Conservation (phyloP, 2,113 vertebrate genomes). For the Nestor notabilis region DNA sequence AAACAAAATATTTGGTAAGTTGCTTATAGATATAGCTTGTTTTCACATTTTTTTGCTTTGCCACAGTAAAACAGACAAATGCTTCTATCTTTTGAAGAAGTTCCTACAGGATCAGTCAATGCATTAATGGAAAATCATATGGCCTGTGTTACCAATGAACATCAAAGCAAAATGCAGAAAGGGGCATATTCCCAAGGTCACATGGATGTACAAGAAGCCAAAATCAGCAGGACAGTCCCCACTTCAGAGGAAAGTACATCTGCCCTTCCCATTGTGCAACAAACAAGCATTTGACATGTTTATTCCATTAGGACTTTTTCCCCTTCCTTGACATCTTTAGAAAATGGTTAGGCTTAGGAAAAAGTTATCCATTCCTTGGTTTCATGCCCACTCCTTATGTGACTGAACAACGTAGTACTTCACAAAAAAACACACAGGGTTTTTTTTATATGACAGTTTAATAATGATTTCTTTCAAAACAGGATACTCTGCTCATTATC, state of each 20-base stretch:
- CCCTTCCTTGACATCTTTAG: background rate
- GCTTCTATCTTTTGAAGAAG: background rate
- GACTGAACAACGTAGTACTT: background rate
- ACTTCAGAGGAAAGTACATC: background rate
- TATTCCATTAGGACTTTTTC: background rate
- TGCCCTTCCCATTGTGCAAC: background rate
- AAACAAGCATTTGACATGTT: background rate
- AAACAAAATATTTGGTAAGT: background rate
- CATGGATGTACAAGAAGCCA: background rate
- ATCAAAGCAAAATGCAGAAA: background rate
- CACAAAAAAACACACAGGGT: accelerated
- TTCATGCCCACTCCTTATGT: background rate
- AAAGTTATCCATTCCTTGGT: background rate
- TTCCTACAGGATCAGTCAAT: background rate
- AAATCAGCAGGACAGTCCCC: background rate
- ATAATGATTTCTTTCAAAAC: background rate
- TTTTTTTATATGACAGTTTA: background rate
- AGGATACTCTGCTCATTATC: background rate
- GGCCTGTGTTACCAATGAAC: background rate
- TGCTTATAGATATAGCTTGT: background rate
- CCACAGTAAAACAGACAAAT: background rate
- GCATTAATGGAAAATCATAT: background rate
- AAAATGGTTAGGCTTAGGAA: background rate
- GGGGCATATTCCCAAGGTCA: background rate
- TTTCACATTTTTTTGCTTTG: background rate